Percentiles rank a stretch among this genome's conserved stretches.
phyloP scores from a whole-genome alignment of 1,140 invertebrate species.

The Nephila pilipes region DNA sequence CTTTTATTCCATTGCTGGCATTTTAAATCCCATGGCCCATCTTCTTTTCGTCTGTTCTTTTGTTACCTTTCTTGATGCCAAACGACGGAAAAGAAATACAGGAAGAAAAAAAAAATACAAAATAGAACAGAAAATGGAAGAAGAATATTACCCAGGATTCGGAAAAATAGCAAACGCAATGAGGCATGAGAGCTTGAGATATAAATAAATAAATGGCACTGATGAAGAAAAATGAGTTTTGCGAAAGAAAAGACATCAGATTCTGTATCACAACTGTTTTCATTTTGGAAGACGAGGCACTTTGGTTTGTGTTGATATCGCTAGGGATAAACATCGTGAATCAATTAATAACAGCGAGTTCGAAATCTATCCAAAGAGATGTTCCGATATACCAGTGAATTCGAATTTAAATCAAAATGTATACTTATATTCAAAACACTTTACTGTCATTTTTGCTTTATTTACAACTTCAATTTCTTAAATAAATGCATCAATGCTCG shows the following conservation, averaged over 20 bases:
- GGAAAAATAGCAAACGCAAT: conserved; percentile 9
- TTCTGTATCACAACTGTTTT: conserved; percentile 35
- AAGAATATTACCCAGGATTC: not conserved
- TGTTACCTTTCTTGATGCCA: conserved; percentile 11
- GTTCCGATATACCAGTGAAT: not conserved
- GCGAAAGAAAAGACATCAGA: not conserved
- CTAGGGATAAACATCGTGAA: not conserved
- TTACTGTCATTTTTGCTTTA: not conserved
- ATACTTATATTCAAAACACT: not conserved
- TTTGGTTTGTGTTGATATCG: not conserved
- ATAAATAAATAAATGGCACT: conserved; percentile 26
- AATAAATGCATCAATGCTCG: too few species aligned
- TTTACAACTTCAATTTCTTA: not conserved
- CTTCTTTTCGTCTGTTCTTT: conserved; percentile 13
- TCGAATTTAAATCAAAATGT: not conserved
- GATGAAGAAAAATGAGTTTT: conserved; percentile 1
- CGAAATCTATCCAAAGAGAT: not conserved
- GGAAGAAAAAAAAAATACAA: not conserved
- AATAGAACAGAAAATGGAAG: not conserved
- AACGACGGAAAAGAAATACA: conserved; percentile 43
- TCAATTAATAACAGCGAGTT: conserved; percentile 9
- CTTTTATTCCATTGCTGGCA: conserved; percentile 28
- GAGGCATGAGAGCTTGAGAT: not conserved
- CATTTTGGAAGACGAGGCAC: not conserved
- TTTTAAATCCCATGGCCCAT: conserved; percentile 39